Percentiles rank a stretch among this genome's conserved stretches.
These are phyloP conservation scores for Augiades crinisus DNA, from an alignment of 2,888 invertebrate genomes.

Conservation along the genomic window DNA sequence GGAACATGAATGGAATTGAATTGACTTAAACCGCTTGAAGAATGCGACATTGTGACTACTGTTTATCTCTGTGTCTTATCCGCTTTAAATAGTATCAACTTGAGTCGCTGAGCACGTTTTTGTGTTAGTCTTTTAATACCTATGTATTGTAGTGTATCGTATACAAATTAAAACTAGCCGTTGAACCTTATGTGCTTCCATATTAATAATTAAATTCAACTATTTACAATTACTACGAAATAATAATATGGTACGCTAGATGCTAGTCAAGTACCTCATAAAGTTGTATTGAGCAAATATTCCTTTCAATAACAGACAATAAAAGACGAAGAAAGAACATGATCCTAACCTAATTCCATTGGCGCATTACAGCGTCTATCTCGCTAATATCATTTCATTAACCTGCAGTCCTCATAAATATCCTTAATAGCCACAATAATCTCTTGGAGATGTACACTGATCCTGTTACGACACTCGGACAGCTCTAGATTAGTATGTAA, in stretches of 20 bases:
- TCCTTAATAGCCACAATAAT: constrained; percentile 21
- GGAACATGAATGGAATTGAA: background rate
- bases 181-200: too few species aligned
- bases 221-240: too few species aligned
- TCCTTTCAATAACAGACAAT: background rate
- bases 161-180: too few species aligned
- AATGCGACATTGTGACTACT: background rate
- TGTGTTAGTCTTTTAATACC: too few species aligned
- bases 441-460: constrained; percentile 23
- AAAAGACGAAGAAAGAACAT: background rate
- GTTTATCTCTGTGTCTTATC: too few species aligned
- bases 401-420: constrained; percentile 13
- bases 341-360: background rate
- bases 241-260: too few species aligned
- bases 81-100: too few species aligned
- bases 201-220: too few species aligned
- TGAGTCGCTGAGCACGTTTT: too few species aligned
- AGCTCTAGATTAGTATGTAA: constrained; percentile 20
- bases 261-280: too few species aligned
- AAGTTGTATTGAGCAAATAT: background rate
- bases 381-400: constrained; percentile 8
- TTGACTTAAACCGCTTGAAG: background rate
- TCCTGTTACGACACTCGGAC: constrained; percentile 21
- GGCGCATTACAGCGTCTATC: background rate
- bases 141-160: too few species aligned